These are phyloP conservation scores for Drosophila paulistorum DNA, from an alignment of 1,140 invertebrate genomes.

Conservation along the genomic window DNA sequence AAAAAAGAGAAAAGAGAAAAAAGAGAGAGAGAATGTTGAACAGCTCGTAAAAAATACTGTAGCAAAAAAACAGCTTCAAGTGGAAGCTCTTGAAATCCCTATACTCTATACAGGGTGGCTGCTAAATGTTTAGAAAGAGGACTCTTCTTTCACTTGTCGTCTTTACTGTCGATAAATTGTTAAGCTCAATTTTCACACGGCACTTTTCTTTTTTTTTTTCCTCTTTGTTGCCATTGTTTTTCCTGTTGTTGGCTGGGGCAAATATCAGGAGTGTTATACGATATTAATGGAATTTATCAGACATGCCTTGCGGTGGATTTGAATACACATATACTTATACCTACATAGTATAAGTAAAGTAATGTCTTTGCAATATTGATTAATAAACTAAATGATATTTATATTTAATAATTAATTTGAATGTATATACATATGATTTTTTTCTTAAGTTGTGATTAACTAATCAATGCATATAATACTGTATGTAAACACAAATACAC, in stretches of 20 bases:
- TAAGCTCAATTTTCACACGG: conserved; percentile 17
- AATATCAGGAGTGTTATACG: conserved; percentile 2
- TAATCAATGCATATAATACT: too few species aligned
- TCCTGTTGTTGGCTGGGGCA: neutral
- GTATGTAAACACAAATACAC: too few species aligned
- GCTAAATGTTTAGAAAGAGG: conserved; percentile 15
- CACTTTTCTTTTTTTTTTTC: neutral
- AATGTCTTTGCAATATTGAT: too few species aligned
- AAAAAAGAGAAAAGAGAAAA: conserved; percentile 13
- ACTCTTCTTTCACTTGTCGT: conserved; percentile 18
- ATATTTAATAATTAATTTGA: too few species aligned
- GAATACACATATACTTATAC: neutral
- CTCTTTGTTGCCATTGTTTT: neutral
- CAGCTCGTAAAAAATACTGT: conserved; percentile 66
- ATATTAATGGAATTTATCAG: conserved; percentile 5
- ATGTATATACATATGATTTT: too few species aligned
- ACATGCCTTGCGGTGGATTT: neutral
- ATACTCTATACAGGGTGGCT: conserved; percentile 54
- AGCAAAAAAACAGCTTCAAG: conserved; percentile 39
- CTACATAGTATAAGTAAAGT: too few species aligned
- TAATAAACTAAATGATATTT: too few species aligned
- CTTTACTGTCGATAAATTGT: conserved; percentile 33
- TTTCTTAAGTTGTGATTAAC: too few species aligned
- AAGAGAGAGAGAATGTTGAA: conserved; percentile 3
- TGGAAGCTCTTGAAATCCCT: conserved; percentile 28